Conservation (phyloP, 2,113 vertebrate species). For the Lagopus leucura region DNA sequence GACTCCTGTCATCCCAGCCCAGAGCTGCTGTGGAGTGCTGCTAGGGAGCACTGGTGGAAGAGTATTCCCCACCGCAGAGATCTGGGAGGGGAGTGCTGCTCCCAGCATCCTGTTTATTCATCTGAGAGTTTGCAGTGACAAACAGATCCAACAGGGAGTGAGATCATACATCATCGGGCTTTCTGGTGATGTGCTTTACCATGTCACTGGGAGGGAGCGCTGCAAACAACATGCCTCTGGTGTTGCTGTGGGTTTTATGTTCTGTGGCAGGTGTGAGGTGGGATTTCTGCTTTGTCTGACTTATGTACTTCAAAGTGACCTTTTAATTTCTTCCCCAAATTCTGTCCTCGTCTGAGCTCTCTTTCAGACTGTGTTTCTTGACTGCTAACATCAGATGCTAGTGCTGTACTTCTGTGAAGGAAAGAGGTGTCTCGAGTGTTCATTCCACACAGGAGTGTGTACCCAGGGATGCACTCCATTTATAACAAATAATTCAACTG, state of each 20-base stretch:
- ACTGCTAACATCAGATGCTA: neutral
- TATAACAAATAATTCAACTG: accelerated
- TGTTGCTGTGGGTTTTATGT: neutral
- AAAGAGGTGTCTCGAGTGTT: neutral
- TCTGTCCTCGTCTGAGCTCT: neutral
- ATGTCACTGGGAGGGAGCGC: accelerated
- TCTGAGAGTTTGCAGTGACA: neutral
- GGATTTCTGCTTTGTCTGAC: neutral
- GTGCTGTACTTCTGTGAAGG: neutral
- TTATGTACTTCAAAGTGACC: neutral
- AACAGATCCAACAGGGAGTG: neutral
- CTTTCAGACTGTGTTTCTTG: neutral
- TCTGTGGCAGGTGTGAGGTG: accelerated
- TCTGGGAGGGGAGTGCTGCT: neutral
- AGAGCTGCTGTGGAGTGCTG: neutral
- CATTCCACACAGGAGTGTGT: neutral
- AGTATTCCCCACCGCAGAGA: neutral
- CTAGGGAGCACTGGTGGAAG: neutral
- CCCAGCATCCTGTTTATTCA: neutral
- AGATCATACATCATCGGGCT: accelerated
- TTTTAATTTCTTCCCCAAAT: neutral
- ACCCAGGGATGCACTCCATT: neutral
- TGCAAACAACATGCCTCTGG: neutral
- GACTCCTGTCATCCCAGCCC: accelerated
- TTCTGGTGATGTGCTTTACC: neutral